Conservation (phyloP, 2,113 vertebrate genomes). For the Sinocyclocheilus rhinocerous region DNA sequence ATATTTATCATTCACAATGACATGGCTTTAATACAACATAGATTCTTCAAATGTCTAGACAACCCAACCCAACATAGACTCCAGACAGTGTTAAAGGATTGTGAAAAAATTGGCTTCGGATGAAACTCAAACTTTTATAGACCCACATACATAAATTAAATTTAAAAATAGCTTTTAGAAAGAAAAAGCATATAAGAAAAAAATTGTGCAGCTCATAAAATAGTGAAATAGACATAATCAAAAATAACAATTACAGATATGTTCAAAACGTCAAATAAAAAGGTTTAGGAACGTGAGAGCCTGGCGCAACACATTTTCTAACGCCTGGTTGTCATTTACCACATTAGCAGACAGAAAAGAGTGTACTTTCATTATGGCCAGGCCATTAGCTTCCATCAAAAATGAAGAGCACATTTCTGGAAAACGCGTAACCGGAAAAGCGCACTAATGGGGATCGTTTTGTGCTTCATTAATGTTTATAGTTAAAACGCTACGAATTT, state of each 20-base stretch:
- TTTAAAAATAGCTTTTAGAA: background rate
- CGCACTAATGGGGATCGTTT: constrained; percentile 30
- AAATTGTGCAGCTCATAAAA: background rate
- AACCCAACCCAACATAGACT: background rate
- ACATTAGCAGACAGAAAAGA: constrained; percentile 28
- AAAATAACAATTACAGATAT: background rate
- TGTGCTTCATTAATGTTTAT: constrained; percentile 5
- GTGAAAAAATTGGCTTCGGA: background rate
- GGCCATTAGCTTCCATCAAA: constrained; percentile 39
- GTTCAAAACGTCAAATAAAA: background rate
- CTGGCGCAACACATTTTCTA: background rate
- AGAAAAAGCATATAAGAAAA: background rate
- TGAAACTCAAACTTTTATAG: background rate
- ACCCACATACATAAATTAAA: background rate
- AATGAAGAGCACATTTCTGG: constrained; percentile 29
- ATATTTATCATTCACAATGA: background rate
- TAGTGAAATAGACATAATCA: background rate
- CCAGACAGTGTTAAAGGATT: background rate
- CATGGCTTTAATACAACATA: background rate
- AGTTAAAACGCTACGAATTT: constrained; percentile 24
- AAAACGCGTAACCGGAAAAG: constrained; percentile 28
- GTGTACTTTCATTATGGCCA: constrained; percentile 14
- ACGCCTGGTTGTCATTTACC: constrained; percentile 9
- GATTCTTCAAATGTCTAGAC: background rate
- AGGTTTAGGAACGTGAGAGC: background rate